Conservation (phyloP, 1,140 invertebrate species). For the Cydia strobilella region DNA sequence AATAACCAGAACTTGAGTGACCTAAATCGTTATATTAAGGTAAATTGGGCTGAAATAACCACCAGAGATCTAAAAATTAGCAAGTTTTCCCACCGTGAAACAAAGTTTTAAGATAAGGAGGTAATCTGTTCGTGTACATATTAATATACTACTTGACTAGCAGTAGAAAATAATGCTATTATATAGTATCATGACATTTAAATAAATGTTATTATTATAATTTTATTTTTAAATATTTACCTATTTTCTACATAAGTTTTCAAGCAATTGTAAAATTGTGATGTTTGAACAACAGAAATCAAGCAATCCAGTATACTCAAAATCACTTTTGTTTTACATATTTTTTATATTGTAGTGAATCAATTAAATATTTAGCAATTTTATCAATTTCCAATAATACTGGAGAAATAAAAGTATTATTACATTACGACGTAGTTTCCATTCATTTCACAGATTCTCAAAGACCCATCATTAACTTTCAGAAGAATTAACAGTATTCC, state of each 20-base stretch:
- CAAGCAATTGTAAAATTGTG: conserved; percentile 15
- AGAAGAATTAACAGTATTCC: too few relatives aligned
- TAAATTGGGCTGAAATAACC: conserved; percentile 64
- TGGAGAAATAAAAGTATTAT: conserved; percentile 64
- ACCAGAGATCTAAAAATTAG: conserved; percentile 69
- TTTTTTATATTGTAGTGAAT: conserved; percentile 67
- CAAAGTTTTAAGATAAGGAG: conserved; percentile 64
- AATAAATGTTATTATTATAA: conserved; percentile 25
- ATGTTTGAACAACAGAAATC: conserved; percentile 19
- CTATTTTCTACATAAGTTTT: conserved; percentile 30
- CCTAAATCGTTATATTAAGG: conserved; percentile 39
- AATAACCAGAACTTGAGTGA: conserved; percentile 37
- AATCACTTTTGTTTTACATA: conserved; percentile 71
- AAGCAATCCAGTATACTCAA: conserved; percentile 41
- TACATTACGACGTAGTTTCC: conserved; percentile 38
- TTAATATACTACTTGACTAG: conserved; percentile 10
- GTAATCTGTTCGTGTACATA: conserved; percentile 52
- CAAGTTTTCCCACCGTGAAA: conserved; percentile 75
- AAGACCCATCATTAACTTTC: neutral
- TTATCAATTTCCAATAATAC: conserved; percentile 57
- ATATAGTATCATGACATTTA: conserved; percentile 31
- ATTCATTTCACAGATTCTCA: neutral
- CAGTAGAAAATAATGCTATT: conserved; percentile 28
- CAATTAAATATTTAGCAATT: conserved; percentile 52
- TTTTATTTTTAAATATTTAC: conserved; percentile 32